Percentiles rank a stretch among this genome's conserved stretches.
Conservation (phyloP, 2,113 vertebrate species). For the Gallinago paraguaiae region DNA sequence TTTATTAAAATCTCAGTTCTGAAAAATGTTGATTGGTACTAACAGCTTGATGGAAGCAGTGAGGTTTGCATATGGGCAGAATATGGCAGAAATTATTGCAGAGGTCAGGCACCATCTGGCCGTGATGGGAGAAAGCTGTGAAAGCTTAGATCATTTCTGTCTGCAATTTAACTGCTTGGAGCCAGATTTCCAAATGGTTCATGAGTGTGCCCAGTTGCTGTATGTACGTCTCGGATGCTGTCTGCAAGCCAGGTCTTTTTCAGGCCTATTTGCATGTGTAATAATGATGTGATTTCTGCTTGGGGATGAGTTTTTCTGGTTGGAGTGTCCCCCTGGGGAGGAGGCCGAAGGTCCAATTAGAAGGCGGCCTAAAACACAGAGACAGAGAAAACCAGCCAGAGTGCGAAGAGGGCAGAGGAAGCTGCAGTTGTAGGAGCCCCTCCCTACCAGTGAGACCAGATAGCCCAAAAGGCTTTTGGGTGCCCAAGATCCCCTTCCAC, state of each 20-base stretch:
- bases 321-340: neutral
- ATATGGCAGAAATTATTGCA: conserved; percentile 44
- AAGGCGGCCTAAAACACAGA: neutral
- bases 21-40: conserved; percentile 12
- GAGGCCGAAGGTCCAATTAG: neutral
- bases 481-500: neutral
- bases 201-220: neutral
- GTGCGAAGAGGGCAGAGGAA: neutral
- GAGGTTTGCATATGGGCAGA: conserved; percentile 41
- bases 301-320: neutral
- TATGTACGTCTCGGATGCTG: neutral
- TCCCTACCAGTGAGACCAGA: neutral
- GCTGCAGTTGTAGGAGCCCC: neutral
- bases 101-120: conserved; percentile 54
- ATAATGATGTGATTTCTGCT: neutral
- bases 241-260: conserved; percentile 5
- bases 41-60: conserved; percentile 34
- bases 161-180: conserved; percentile 25
- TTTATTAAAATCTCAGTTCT: conserved; percentile 41
- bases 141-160: conserved; percentile 28
- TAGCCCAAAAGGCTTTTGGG: neutral
- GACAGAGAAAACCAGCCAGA: neutral
- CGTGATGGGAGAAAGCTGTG: neutral
- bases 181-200: conserved; percentile 33
- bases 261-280: neutral